A percentile compares a stretch with the other conserved stretches of the same genome.
Evolutionary conservation across 2,888 invertebrate genomes (phyloP).

Genomic region (Pantelozetes paolii): DNA sequence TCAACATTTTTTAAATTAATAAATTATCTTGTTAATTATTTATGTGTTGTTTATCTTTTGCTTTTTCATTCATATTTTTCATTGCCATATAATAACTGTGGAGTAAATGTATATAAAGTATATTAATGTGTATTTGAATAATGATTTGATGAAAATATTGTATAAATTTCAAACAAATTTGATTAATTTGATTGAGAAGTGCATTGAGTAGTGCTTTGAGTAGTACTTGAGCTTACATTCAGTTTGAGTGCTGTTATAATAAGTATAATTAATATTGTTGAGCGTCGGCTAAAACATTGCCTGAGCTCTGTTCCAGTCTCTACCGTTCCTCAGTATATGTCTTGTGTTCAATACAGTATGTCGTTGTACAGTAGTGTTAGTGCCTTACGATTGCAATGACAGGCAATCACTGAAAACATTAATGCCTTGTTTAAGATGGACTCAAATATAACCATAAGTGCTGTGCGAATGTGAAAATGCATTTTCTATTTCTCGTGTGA

Average conservation of each 20-base stretch:
- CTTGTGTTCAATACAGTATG: conserved; percentile 9
- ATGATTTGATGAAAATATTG: conserved; percentile 34
- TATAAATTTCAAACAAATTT: conserved; percentile 29
- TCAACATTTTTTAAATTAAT: conserved; percentile 35
- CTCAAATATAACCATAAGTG: neutral
- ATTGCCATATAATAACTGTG: neutral
- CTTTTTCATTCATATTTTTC: conserved; percentile 28
- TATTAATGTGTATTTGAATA: conserved; percentile 27
- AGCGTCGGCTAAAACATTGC: neutral
- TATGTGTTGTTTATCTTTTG: conserved; percentile 18
- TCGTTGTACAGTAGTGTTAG: neutral
- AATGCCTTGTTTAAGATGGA: conserved; percentile 21
- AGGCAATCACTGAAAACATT: neutral
- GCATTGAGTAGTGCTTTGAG: neutral
- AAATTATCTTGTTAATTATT: conserved; percentile 24
- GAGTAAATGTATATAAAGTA: neutral
- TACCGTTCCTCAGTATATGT: neutral
- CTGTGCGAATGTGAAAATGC: conserved; percentile 32
- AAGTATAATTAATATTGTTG: conserved; percentile 31
- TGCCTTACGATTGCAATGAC: neutral
- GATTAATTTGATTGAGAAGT: conserved; percentile 32
- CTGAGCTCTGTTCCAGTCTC: neutral
- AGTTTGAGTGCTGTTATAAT: conserved; percentile 19
- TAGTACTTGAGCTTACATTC: neutral
- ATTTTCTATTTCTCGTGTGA: conserved; percentile 33